phyloP scores from a whole-genome alignment of 2,113 vertebrate genomes.

The Thermophis baileyi region DNA sequence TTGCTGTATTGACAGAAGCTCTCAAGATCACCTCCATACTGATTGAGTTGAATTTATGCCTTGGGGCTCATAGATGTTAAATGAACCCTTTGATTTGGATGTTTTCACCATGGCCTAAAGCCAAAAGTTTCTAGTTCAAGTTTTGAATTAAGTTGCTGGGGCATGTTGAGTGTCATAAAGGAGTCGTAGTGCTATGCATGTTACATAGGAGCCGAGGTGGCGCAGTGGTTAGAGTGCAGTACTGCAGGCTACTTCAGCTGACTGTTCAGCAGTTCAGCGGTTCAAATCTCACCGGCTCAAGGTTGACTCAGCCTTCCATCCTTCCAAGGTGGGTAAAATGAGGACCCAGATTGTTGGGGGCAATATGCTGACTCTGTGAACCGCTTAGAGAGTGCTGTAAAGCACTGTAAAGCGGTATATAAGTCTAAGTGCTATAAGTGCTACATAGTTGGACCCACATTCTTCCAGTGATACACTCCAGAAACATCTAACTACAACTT shows the following conservation, averaged over 20 bases:
- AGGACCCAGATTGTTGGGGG: no score
- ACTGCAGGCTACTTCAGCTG: no score
- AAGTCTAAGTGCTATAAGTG: not conserved
- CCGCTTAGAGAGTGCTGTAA: no score
- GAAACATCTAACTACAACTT: not conserved
- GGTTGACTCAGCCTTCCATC: no score
- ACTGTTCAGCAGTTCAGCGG: no score
- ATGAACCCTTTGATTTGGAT: not conserved
- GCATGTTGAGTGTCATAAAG: not conserved
- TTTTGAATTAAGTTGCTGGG: not conserved
- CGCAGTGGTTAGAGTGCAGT: no score
- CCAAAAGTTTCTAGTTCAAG: not conserved
- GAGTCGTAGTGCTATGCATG: not conserved
- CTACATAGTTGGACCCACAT: not conserved
- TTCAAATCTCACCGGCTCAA: no score
- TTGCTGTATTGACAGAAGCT: not conserved
- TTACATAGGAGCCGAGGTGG: no score
- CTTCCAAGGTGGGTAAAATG: no score
- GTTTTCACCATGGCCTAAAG: not conserved
- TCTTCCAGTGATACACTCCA: not conserved
- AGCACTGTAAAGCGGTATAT: no score
- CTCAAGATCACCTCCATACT: not conserved
- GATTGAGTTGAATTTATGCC: not conserved
- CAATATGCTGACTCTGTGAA: no score
- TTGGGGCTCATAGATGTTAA: not conserved